Conservation (phyloP, 1,140 invertebrate species). For the Drosophila suzukii region DNA sequence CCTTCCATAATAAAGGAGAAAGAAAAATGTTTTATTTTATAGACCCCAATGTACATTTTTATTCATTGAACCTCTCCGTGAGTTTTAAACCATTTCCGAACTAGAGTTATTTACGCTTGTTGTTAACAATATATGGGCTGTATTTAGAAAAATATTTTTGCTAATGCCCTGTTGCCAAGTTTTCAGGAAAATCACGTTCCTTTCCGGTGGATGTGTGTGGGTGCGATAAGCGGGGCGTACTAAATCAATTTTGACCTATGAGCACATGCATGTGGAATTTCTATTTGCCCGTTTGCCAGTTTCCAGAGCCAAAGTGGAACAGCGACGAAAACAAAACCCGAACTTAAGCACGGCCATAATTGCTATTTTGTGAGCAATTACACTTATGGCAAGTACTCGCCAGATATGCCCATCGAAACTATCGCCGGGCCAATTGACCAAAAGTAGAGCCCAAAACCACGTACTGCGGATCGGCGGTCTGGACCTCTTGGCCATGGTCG, state of each 20-base stretch:
- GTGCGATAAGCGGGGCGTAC: slow-evolving; percentile 50
- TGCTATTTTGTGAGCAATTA: slow-evolving; percentile 38
- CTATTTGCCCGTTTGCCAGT: slow-evolving; percentile 14
- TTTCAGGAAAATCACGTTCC: slow-evolving; percentile 58
- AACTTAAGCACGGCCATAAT: slow-evolving; percentile 56
- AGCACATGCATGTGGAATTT: slow-evolving; percentile 63
- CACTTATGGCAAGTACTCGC: slow-evolving; percentile 22
- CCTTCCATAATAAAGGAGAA: too few species aligned
- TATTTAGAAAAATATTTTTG: not conserved
- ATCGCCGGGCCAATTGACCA: slow-evolving; percentile 12
- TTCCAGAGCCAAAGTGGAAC: slow-evolving; percentile 26
- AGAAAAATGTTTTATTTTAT: too few species aligned
- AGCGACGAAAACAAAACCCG: slow-evolving; percentile 27
- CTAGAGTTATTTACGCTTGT: not conserved
- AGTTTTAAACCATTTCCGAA: not conserved
- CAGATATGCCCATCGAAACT: slow-evolving; percentile 23
- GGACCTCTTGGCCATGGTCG: slow-evolving; percentile 12
- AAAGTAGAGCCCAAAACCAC: slow-evolving; percentile 24
- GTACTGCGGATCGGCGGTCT: slow-evolving; percentile 14
- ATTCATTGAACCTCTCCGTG: not conserved
- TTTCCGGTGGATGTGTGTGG: slow-evolving; percentile 1
- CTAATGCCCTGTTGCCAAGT: slow-evolving; percentile 6
- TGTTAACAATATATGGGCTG: not conserved
- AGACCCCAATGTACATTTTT: not conserved
- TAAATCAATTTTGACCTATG: slow-evolving; percentile 54